Evolutionary conservation across 2,797 vertebrate genomes (phyloP).

Genomic region (Miichthys miiuy): DNA sequence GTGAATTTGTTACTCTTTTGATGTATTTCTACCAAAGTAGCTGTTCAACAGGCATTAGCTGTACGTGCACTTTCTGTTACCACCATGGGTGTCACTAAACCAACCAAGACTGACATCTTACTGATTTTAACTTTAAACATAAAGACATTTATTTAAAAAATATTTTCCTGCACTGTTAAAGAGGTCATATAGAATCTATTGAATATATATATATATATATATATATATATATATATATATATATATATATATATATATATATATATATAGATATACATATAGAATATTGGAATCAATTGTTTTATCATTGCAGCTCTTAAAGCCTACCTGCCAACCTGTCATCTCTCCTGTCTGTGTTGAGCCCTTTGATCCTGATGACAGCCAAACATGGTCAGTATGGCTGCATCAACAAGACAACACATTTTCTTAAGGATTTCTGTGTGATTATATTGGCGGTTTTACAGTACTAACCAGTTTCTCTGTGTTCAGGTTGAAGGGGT

Average conservation of each 20-base stretch:
- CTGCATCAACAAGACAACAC: neutral
- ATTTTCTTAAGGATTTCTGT: neutral
- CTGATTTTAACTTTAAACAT: neutral
- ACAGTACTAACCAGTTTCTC: conserved; percentile 8
- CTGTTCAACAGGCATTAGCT: neutral
- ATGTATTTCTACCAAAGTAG: neutral
- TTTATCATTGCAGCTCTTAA: conserved; percentile 55
- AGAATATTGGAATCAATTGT: neutral
- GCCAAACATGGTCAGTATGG: conserved; percentile 58
- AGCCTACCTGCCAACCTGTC: neutral
- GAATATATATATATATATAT: too few relatives aligned
- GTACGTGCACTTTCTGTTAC: neutral
- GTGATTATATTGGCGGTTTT: neutral
- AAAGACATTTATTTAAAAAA: too few relatives aligned
- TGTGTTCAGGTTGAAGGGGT: conserved; percentile 55
- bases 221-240: too few relatives aligned
- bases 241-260: too few relatives aligned
- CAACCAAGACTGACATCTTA: neutral
- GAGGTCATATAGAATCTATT: too few relatives aligned
- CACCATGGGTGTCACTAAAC: neutral
- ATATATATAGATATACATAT: too few relatives aligned
- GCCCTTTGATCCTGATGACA: conserved; percentile 1
- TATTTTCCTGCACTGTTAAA: too few relatives aligned
- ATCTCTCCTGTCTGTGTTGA: conserved; percentile 31
- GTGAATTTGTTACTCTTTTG: neutral